A percentile compares a stretch with the other conserved stretches of the same genome.
Conservation (phyloP, 2,113 vertebrate genomes). For the Brevimyrus niger region DNA sequence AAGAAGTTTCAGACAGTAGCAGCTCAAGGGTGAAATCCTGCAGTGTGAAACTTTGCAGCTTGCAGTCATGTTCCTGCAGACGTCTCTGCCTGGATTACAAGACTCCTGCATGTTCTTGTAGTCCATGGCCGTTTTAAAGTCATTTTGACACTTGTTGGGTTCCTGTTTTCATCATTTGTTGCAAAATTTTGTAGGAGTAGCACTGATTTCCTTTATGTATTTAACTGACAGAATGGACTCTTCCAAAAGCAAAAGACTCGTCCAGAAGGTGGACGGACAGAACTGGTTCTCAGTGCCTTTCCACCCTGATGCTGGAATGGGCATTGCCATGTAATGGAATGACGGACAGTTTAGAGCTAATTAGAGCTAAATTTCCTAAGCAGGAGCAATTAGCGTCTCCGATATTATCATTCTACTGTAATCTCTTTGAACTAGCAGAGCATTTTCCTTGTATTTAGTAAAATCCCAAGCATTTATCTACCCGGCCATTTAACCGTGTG, state of each 20-base stretch:
- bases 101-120: not conserved
- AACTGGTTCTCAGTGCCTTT: not conserved
- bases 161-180: not conserved
- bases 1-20: not conserved
- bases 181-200: not conserved
- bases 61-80: not conserved
- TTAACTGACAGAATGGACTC: not conserved
- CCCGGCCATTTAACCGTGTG: not conserved
- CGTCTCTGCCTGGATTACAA: not conserved
- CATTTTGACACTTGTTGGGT: not conserved
- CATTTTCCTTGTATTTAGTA: not conserved
- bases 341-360: not conserved
- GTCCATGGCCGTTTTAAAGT: not conserved
- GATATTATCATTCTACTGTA: not conserved
- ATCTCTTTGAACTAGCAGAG: not conserved
- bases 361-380: not conserved
- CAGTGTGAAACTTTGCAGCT: not conserved
- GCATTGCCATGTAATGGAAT: not conserved
- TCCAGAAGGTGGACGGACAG: not conserved
- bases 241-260: not conserved
- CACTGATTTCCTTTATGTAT: not conserved
- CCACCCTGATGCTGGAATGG: not conserved
- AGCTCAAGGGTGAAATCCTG: not conserved
- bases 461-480: not conserved
- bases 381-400: not conserved